These are phyloP conservation scores for Acanthornis magna DNA, from an alignment of 2,797 vertebrate genomes.

Conservation along the genomic window DNA sequence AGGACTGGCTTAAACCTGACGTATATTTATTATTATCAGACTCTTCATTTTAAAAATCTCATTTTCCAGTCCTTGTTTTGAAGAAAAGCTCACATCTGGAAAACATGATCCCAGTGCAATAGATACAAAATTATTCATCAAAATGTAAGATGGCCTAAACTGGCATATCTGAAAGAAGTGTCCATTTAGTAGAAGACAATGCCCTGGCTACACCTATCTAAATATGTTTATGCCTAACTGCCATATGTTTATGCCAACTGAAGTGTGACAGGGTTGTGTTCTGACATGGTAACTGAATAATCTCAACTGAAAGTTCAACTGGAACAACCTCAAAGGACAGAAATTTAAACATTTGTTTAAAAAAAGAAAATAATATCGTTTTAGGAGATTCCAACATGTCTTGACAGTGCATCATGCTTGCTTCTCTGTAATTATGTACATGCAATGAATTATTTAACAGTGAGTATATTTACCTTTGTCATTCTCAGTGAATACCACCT, in stretches of 20 bases:
- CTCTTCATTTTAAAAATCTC: not conserved
- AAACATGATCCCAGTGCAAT: not conserved
- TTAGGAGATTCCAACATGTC: not conserved
- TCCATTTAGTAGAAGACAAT: not conserved
- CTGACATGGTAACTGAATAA: not conserved
- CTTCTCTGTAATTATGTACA: not conserved
- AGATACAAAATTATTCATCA: not conserved
- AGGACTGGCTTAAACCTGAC: not conserved
- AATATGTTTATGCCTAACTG: not conserved
- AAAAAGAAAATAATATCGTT: not conserved
- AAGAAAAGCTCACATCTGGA: not conserved
- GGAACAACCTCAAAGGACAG: not conserved
- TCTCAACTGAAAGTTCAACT: not conserved
- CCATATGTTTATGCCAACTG: not conserved
- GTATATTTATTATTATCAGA: not conserved
- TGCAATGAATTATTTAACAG: not conserved
- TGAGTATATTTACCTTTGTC: fast-evolving
- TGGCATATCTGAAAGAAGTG: not conserved
- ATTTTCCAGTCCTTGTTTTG: not conserved
- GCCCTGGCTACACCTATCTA: not conserved
- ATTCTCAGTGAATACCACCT: fast-evolving
- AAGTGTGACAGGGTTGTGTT: not conserved
- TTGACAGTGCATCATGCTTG: not conserved
- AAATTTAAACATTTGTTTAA: not conserved
- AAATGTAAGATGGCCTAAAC: not conserved